These are phyloP conservation scores for Melinaea marsaeus DNA, from an alignment of 2,888 invertebrate genomes.

Conservation along the genomic window DNA sequence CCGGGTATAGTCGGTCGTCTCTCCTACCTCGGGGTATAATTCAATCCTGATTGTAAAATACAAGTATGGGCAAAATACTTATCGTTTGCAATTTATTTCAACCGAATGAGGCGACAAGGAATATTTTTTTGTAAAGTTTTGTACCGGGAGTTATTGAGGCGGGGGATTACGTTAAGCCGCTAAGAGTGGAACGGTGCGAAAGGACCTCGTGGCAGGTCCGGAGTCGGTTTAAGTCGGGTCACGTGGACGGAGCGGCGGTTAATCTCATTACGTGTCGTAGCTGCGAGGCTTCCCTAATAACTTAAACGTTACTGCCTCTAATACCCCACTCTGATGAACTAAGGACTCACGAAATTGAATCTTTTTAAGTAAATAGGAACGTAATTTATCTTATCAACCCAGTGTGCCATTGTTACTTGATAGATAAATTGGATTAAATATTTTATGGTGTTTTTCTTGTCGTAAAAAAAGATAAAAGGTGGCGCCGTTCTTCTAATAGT, in stretches of 20 bases:
- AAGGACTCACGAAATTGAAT: conserved; percentile 47
- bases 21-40: conserved; percentile 27
- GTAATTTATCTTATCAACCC: conserved; percentile 20
- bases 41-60: conserved; percentile 18
- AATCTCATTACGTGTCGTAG: conserved; percentile 65
- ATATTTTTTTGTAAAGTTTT: background rate
- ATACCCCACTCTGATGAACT: conserved; percentile 48
- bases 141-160: conserved; percentile 19
- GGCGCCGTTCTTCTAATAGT: no score
- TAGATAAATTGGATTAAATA: no score
- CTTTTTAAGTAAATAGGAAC: conserved; percentile 40
- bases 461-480: no score
- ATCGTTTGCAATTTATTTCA: no score
- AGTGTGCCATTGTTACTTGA: no score
- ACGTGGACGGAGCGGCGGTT: conserved; percentile 44
- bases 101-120: background rate
- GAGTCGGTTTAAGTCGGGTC: conserved; percentile 30
- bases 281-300: conserved; percentile 68
- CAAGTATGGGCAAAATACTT: conserved; percentile 9
- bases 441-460: no score
- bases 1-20: conserved; percentile 16
- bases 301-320: conserved; percentile 54
- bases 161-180: conserved; percentile 29
- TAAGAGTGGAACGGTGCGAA: conserved; percentile 23
- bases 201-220: conserved; percentile 24